phyloP scores from a whole-genome alignment of 2,113 vertebrate species.

The Notechis scutatus region DNA sequence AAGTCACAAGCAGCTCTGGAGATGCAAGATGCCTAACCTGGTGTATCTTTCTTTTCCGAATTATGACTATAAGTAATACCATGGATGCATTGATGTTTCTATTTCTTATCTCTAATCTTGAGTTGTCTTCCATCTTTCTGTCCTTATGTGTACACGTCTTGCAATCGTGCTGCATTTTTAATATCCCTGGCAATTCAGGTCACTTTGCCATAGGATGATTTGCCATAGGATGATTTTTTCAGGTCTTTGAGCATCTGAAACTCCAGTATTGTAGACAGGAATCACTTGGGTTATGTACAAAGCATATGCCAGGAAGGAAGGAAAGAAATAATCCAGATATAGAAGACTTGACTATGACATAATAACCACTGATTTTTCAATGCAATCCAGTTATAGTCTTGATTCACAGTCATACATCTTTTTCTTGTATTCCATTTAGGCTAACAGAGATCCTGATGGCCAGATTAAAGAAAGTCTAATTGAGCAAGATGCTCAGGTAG shows the following conservation, averaged over 20 bases:
- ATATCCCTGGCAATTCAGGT: neutral
- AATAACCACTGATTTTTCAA: neutral
- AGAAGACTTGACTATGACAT: neutral
- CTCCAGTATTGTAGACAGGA: neutral
- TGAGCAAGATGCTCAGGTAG: constrained; percentile 91
- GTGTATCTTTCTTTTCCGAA: neutral
- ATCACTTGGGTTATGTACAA: neutral
- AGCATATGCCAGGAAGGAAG: no score
- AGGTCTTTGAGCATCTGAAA: neutral
- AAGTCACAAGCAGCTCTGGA: neutral
- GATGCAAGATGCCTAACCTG: neutral
- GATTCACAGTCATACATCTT: neutral
- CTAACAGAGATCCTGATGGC: constrained; percentile 76
- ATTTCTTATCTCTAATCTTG: neutral
- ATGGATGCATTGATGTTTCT: neutral
- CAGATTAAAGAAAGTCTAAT: constrained; percentile 74
- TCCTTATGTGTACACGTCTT: neutral
- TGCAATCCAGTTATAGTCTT: neutral
- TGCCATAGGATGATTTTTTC: neutral
- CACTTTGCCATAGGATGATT: neutral
- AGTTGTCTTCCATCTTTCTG: neutral
- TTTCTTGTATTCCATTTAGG: constrained; percentile 66
- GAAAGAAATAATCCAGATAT: neutral
- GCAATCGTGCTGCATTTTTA: neutral
- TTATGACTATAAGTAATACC: neutral